These are phyloP conservation scores for Patiria miniata DNA, from an alignment of 35 echinoderm and acorn worm genomes.

Conservation along the genomic window DNA sequence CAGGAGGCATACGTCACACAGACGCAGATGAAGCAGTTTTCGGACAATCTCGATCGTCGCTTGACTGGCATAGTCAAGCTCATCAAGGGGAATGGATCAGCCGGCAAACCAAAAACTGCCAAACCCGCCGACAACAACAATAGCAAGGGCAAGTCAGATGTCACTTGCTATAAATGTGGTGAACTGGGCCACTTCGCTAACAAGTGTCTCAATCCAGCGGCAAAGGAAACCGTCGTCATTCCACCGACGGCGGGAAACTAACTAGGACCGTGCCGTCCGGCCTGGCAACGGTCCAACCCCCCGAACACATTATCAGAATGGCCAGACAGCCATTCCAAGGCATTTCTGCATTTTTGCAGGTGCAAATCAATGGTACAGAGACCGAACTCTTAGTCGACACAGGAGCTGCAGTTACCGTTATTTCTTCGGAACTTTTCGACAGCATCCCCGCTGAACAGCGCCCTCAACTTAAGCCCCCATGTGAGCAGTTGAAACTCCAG, in stretches of 20 bases:
- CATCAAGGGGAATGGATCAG: not conserved
- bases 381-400: too few relatives aligned
- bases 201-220: not conserved
- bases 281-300: not conserved
- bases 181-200: not conserved
- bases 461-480: not conserved
- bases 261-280: constrained; percentile 26
- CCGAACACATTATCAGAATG: not conserved
- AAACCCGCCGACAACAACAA: not conserved
- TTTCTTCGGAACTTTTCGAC: too few relatives aligned
- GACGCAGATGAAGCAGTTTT: constrained; percentile 3
- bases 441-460: not conserved
- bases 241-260: constrained; percentile 28
- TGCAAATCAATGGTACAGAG: not conserved
- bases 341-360: not conserved
- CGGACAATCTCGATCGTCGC: not conserved
- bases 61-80: not conserved
- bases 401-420: too few relatives aligned
- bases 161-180: constrained; percentile 26
- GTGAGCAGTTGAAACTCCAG: not conserved
- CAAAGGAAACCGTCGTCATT: not conserved
- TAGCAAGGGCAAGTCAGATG: not conserved
- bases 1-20: not conserved
- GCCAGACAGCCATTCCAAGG: not conserved
- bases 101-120: not conserved